Percentiles rank a stretch among this genome's conserved stretches.
These are phyloP conservation scores for Lutraria lutraria DNA, from an alignment of 2,888 invertebrate genomes.

Conservation along the genomic window DNA sequence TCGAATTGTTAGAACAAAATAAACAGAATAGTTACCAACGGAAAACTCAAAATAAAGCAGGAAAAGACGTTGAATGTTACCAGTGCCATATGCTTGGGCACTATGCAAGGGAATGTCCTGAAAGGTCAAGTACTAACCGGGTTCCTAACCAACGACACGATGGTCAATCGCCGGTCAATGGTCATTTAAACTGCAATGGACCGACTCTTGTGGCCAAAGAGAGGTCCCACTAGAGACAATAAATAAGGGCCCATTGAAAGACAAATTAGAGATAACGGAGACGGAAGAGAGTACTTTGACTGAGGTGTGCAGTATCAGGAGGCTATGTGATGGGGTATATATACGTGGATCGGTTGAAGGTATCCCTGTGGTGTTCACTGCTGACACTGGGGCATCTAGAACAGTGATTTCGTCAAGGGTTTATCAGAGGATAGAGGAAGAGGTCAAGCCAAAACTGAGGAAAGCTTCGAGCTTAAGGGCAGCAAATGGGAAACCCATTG, in stretches of 20 bases:
- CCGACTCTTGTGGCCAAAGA: constrained; percentile 31
- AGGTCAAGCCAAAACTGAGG: constrained; percentile 5
- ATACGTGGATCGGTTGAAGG: neutral
- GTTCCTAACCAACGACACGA: neutral
- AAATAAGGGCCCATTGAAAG: neutral
- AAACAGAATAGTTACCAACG: neutral
- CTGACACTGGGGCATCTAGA: constrained; percentile 28
- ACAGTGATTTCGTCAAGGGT: constrained; percentile 26
- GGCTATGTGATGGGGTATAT: constrained; percentile 18
- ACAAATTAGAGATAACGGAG: neutral
- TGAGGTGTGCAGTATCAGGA: no score
- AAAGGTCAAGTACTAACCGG: neutral
- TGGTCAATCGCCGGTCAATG: neutral
- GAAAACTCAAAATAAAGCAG: neutral
- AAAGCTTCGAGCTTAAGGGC: neutral
- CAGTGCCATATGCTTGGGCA: constrained; percentile 29
- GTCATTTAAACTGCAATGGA: constrained; percentile 38
- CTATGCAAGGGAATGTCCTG: constrained; percentile 38
- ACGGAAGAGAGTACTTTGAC: neutral
- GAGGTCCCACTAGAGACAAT: constrained; percentile 29
- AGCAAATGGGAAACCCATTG: constrained; percentile 16
- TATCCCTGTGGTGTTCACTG: neutral
- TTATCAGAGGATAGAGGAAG: constrained; percentile 10
- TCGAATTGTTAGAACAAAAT: constrained; percentile 18
- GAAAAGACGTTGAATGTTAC: constrained; percentile 23